Conservation (phyloP, 2,797 vertebrate genomes). For the Meda fulgida region DNA sequence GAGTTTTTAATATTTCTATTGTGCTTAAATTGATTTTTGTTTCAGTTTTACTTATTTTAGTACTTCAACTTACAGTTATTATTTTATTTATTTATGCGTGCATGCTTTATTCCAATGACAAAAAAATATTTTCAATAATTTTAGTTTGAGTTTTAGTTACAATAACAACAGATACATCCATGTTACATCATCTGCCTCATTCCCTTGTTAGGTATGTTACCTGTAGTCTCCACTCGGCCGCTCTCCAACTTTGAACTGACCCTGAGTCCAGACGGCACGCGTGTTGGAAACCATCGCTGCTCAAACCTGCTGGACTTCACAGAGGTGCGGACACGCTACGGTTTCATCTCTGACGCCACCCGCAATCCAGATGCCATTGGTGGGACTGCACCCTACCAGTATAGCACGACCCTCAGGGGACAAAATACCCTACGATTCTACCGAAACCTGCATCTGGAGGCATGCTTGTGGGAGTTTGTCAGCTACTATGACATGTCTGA, state of each 20-base stretch:
- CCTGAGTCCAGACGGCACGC: constrained; percentile 83
- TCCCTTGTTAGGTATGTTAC: constrained; percentile 79
- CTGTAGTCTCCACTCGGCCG: constrained; percentile 83
- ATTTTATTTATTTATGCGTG: too few relatives aligned
- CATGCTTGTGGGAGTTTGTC: constrained; percentile 85
- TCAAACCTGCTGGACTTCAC: constrained; percentile 83
- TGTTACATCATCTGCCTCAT: background rate
- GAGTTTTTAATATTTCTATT: background rate
- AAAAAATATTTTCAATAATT: background rate
- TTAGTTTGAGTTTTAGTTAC: background rate
- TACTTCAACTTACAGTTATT: too few relatives aligned
- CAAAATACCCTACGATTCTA: constrained; percentile 79
- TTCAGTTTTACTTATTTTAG: too few relatives aligned
- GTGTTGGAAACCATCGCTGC: constrained; percentile 84
- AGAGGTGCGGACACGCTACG: constrained; percentile 83
- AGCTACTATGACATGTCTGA: constrained; percentile 88
- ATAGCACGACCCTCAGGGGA: constrained; percentile 76
- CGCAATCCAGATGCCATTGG: constrained; percentile 75
- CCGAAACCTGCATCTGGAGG: constrained; percentile 84
- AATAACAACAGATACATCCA: background rate
- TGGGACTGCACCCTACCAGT: constrained; percentile 81
- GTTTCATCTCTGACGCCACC: constrained; percentile 79
- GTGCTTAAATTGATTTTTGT: too few relatives aligned
- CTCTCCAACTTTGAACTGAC: constrained; percentile 87
- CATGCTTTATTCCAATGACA: background rate